Percentiles rank a stretch among this genome's conserved stretches.
Evolutionary conservation across 2,113 vertebrate genomes (phyloP).

Genomic region (Todiramphus chloris): DNA sequence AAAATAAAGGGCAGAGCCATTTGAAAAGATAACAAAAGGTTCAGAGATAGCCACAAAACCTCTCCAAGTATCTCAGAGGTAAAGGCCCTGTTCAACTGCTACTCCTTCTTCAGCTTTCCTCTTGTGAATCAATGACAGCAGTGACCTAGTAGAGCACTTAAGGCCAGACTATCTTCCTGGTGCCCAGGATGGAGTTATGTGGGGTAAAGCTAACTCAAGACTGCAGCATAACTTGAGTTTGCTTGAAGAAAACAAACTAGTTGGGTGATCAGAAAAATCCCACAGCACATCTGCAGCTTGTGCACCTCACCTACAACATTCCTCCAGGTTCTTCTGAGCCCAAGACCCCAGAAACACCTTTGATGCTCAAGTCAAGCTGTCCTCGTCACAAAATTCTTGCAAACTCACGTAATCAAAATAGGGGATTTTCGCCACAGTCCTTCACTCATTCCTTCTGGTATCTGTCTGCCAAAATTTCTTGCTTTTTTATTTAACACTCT

Average conservation of each 20-base stretch:
- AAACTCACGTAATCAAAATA: not conserved
- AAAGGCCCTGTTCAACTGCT: not conserved
- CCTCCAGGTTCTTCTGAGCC: not conserved
- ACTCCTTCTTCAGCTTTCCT: not conserved
- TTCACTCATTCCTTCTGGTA: not conserved
- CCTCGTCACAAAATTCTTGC: not conserved
- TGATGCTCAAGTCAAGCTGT: not conserved
- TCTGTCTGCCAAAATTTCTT: not conserved
- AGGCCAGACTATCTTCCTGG: not conserved
- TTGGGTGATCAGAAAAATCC: not conserved
- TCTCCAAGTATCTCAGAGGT: not conserved
- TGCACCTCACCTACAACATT: not conserved
- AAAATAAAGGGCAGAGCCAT: not conserved
- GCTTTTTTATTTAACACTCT: not conserved
- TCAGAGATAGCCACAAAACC: not conserved
- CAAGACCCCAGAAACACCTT: not conserved
- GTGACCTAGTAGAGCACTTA: not conserved
- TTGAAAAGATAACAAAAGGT: not conserved
- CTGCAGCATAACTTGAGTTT: fast-evolving
- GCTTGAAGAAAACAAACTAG: not conserved
- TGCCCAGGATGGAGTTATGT: not conserved
- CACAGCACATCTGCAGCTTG: not conserved
- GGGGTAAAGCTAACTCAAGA: not conserved
- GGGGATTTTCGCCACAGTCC: not conserved
- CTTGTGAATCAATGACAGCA: not conserved